A percentile compares a stretch with the other conserved stretches of the same genome.
These are phyloP conservation scores for Oncorhynchus mykiss DNA, from an alignment of 2,113 vertebrate species.

Conservation along the genomic window DNA sequence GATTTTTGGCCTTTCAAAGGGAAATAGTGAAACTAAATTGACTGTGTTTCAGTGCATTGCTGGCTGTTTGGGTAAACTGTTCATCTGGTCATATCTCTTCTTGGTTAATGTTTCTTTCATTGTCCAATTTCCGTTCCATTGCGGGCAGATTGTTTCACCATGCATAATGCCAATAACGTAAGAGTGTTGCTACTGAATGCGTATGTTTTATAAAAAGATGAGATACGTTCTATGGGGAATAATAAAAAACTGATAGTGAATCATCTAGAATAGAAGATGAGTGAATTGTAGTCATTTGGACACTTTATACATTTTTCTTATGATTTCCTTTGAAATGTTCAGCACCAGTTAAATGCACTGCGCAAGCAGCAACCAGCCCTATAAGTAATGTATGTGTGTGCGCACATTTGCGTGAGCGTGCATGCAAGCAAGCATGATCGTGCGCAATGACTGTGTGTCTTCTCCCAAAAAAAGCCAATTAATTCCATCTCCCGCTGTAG, in stretches of 20 bases:
- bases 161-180: no score
- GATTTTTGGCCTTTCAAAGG: conserved; percentile 9
- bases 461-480: conserved; percentile 1
- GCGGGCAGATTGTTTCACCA: no score
- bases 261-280: conserved; percentile 9
- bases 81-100: neutral
- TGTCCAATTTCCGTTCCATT: neutral
- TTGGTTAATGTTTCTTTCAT: neutral
- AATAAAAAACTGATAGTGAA: neutral
- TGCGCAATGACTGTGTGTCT: neutral
- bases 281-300: conserved; percentile 7
- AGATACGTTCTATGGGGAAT: no score
- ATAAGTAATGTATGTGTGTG: neutral
- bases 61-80: neutral
- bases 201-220: no score
- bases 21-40: neutral
- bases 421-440: neutral
- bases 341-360: neutral
- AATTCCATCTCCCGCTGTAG: conserved; percentile 10
- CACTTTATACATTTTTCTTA: no score
- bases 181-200: no score
- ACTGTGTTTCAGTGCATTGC: conserved; percentile 2
- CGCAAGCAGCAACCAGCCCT: neutral
- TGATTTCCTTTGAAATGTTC: neutral
- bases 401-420: neutral